Evolutionary conservation across 30 jellyfish, hydroid and myxozoan genomes (phyloP), one percentile per base, ranked within the genome.

Genomic region (Clytia hemisphaerica): DNA sequence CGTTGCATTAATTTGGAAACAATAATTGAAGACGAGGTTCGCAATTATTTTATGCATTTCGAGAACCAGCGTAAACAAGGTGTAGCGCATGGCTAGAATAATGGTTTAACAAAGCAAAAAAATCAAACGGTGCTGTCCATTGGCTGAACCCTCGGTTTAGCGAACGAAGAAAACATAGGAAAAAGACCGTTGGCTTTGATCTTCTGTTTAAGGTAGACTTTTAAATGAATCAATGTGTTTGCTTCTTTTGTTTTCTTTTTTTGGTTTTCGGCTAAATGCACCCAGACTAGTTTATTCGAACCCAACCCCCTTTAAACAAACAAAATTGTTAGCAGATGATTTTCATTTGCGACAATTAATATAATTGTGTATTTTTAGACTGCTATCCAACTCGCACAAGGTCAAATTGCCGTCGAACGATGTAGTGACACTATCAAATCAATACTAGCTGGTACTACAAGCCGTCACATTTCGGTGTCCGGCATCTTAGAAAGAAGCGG

Each of bases 381-480:
- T 16, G 67, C 82, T 67, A 83, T 75, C 15, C 44, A 74, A 32
- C 49, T 91, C 64, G 99, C 99, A 0, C 95, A 83, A 77, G 95
- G 95, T 32, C 69, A 88, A 7, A 32, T 37, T 21, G 77, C 54
- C 15, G 80, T 91, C 4, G 99, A 82, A 3, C 12, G 58, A 31
- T 74, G 82, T n/a, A 81, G 70, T 61, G 94, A 81, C 4, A 45
- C 59, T 22, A 34, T 71, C 22, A 78, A 78, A 50, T 55, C 83
- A 27, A 37, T 83, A 2, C 82, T 91, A 2, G 95, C 95, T 3
- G 63, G 67, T 37, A 76, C 95, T 4, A 92, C 94, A 16, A 69
- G 85, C 15, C 86, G 88, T 12, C 86, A 81, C 54, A 57, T 91
- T 6, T 77, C 94, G 22, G 24, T 76, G 12, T 67, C 94, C 4